Base-by-base conservation (phyloP, 2,113 vertebrate genomes). In the Lagopus muta region DNA sequence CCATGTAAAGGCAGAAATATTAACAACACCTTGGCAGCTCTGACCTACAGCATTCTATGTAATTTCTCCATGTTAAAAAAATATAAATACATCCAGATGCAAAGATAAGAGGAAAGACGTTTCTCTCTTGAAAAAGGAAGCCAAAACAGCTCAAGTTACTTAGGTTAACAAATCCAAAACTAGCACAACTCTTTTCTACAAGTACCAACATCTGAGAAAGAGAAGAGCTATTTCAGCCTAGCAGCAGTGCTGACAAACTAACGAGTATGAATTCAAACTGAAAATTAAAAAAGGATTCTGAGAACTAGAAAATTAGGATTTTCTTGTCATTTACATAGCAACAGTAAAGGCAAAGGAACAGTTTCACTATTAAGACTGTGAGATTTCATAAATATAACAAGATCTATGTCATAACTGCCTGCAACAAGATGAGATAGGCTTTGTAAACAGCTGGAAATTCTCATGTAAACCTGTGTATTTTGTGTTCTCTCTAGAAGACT, bases 381-480 rank as follows among this genome's bases (percentile, higher is more conserved):
- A 45, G 50, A 40, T 78, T 82, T 90, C 38, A 22, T 14, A 38
- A 83, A 60, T 10, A 13, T 3, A 34, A 47, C 21, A 8, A 19
- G 6, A 79, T 11, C 43, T 69, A n/a, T 50, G 54, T 62, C 30
- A 52, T 12, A 82, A 40, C 18, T 7, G 10, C 18, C 43, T 6
- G 36, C 36, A 88, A 16, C 4, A 20, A 3, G 30, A 73, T 40
- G 6, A 10, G 18, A 61, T 0, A 45, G 17, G 50, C 19, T 67
- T 36, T 25, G 64, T 64, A 60, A 71, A 3, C 32, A 93, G 30
- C 13, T 24, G 27, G 9, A 73, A 95, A 38, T 21, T 36, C 52
- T 27, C n/a, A 14, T 0, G 0, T 32, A 66, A 80, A 61, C 8
- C 54, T 43, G 11, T 3, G 1, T 6, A 34, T 17, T 42, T 7